A percentile compares a stretch with the other conserved stretches of the same genome.
Evolutionary conservation across 2,113 vertebrate species (phyloP).

Genomic region (Hyperopisus bebe): DNA sequence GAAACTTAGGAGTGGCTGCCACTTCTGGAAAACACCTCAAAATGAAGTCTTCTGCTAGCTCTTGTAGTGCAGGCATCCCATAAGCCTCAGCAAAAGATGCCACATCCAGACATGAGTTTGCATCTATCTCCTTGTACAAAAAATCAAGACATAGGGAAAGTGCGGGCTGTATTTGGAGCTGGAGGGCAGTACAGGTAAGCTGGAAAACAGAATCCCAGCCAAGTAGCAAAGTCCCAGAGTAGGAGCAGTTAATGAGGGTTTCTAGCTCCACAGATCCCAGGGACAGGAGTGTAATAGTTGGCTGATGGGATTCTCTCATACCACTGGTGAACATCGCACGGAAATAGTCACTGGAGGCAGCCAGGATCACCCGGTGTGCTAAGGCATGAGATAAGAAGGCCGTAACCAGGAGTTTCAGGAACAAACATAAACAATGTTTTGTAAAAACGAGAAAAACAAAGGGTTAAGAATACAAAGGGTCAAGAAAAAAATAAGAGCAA

Average conservation of each 20-base stretch:
- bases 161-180: conserved; percentile 73
- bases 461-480: background rate
- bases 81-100: conserved; percentile 68
- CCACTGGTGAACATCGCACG: conserved; percentile 80
- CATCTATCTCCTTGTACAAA: conserved; percentile 59
- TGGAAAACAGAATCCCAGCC: conserved; percentile 72
- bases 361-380: conserved; percentile 79
- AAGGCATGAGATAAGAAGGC: background rate
- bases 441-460: background rate
- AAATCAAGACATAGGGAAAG: conserved; percentile 70
- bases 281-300: conserved; percentile 42
- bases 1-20: conserved; percentile 62
- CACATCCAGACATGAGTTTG: conserved; percentile 66
- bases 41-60: conserved; percentile 64
- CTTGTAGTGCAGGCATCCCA: conserved; percentile 59
- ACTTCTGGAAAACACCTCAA: conserved; percentile 72
- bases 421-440: background rate
- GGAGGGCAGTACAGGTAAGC: conserved; percentile 67
- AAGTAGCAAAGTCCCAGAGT: conserved; percentile 64
- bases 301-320: conserved; percentile 74
- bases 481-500: background rate
- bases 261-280: conserved; percentile 61
- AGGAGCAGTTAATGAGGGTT: conserved; percentile 69
- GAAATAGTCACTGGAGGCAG: conserved; percentile 82
- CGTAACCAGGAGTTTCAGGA: background rate